Evolutionary conservation across 2,888 invertebrate species (phyloP).

Genomic region (Trichogramma evanescens): DNA sequence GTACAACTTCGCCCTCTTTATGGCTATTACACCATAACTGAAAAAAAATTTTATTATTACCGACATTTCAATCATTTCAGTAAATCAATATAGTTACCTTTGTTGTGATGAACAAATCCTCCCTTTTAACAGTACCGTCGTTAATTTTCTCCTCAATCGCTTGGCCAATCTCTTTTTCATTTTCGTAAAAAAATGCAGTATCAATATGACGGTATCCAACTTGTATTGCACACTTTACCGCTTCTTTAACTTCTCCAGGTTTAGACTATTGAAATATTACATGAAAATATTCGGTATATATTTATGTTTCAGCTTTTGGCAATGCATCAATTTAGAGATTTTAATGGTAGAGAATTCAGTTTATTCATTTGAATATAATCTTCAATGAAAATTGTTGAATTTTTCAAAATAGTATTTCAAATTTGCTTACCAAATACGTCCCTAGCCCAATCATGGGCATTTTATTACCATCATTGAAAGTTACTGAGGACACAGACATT

Average conservation of each 20-base stretch:
- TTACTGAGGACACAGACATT: constrained; percentile 13
- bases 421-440: constrained; percentile 39
- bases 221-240: constrained; percentile 48
- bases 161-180: constrained; percentile 50
- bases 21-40: constrained; percentile 62
- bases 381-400: neutral
- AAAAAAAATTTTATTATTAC: neutral
- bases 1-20: constrained; percentile 51
- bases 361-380: neutral
- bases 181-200: constrained; percentile 50
- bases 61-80: too few species aligned
- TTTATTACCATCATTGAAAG: constrained; percentile 39
- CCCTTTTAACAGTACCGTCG: constrained; percentile 47
- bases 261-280: constrained; percentile 50
- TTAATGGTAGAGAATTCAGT: neutral
- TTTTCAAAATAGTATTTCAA: neutral
- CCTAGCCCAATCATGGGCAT: constrained; percentile 44
- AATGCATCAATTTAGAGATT: neutral
- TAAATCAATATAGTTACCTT: constrained; percentile 43
- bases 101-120: constrained; percentile 52
- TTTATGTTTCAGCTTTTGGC: constrained; percentile 5
- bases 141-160: constrained; percentile 47
- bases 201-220: constrained; percentile 53
- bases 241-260: constrained; percentile 55
- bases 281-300: neutral